Conservation (phyloP, 1,140 invertebrate species). For the Sminthurinus signatus region DNA sequence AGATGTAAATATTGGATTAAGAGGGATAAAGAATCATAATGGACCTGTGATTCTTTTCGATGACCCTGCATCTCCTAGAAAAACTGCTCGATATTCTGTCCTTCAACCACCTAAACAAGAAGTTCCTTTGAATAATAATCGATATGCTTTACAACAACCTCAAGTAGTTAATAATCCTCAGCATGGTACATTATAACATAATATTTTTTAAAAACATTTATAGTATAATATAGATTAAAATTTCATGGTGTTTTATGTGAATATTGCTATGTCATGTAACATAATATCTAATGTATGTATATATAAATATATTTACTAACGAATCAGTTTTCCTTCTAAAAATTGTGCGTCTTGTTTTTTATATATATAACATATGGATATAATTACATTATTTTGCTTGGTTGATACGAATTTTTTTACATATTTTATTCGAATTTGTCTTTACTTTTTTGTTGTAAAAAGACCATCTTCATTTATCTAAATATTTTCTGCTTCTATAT, state of each 20-base stretch:
- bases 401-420: too few relatives aligned
- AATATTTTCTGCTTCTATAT: too few relatives aligned
- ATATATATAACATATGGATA: too few relatives aligned
- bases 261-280: too few relatives aligned
- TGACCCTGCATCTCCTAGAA: conserved; percentile 24
- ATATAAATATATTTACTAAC: too few relatives aligned
- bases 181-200: not conserved
- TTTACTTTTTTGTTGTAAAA: too few relatives aligned
- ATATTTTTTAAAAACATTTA: not conserved
- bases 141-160: not conserved
- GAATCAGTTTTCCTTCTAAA: too few relatives aligned
- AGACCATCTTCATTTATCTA: too few relatives aligned
- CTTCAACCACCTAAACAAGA: conserved; percentile 27
- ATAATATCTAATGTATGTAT: too few relatives aligned
- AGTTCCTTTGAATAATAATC: not conserved
- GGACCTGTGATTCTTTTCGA: conserved; percentile 32
- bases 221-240: not conserved
- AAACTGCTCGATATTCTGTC: conserved; percentile 31
- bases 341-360: too few relatives aligned
- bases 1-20: conserved; percentile 4
- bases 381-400: too few relatives aligned
- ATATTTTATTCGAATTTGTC: too few relatives aligned
- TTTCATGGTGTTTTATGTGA: not conserved
- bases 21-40: conserved; percentile 9
- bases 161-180: not conserved